Base-by-base conservation (phyloP, 1,140 invertebrate genomes). In the Neodiprion virginianus region DNA sequence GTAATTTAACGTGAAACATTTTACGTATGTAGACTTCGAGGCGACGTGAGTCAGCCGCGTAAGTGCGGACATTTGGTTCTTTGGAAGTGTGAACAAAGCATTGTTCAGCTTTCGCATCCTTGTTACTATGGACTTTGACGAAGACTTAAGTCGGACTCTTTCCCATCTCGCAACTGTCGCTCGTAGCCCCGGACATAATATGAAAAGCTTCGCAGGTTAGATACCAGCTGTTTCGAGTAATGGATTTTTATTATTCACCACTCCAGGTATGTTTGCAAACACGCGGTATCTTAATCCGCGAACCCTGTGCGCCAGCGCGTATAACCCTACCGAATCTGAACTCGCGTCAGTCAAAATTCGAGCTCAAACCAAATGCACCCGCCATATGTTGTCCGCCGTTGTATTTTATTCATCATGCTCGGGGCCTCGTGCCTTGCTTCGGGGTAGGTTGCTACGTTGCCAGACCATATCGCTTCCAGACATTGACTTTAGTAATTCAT, bases 261-360 rank as follows among this genome's bases (percentile, higher is more conserved):
- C 53, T 61, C 53, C 14, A 61, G 53, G 53, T 61, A 61, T 61
- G 53, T 61, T 61, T 61, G 53, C 53, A 61, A 61, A 61, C 53
- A 61, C 11, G 53, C 53, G 53, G 28, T 12, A 61, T 61, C 53
- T 61, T 61, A 61, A 61, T 61, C 53, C 7, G 53, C 53, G n/a
- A 17, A 61, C 53, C 53, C 53, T 61, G 53, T 61, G 53, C 53
- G 8, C 53, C 53, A 61, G 53, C 53, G 53, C 53, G 53, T 61
- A 61, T 61, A 61, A 61, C 53, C 53, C 53, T 14, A 61, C 53
- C 53, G 53, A 61, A 61, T 61, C 53, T 61, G 5, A 61, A 61
- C 53, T 8, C 53, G 4, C 53, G 53, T 61, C 53, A 61, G 53
- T 61, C 53, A 61, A 61, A 61, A 61, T 5, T 61, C 53, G 53